Conservation (phyloP, 2,797 vertebrate genomes). For the Microctenopoma steveboyesi region DNA sequence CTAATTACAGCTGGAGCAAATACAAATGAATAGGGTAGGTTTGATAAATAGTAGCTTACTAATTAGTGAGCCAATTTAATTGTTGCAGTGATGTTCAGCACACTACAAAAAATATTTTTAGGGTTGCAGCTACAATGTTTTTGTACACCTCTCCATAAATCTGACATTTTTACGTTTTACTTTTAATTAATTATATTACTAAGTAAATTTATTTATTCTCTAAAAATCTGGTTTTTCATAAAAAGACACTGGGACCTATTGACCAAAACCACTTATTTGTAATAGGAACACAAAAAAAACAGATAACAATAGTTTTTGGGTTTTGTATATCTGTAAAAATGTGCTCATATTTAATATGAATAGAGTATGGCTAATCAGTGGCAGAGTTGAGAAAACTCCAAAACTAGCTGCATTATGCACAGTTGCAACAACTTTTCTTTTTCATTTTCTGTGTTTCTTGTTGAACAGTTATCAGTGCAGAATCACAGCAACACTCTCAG, state of each 20-base stretch:
- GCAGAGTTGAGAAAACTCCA: slow-evolving; percentile 1
- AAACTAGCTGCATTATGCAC: not conserved
- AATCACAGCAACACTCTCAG: slow-evolving; percentile 16
- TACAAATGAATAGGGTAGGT: not conserved
- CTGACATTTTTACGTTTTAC: too few relatives aligned
- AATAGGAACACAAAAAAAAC: not conserved
- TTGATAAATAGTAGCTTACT: not conserved
- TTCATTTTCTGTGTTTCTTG: not conserved
- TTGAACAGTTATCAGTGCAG: slow-evolving; percentile 15
- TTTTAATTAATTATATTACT: not conserved
- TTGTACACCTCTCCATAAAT: not conserved
- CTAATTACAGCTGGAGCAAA: slow-evolving; percentile 10
- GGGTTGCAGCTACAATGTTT: not conserved
- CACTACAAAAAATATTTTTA: not conserved
- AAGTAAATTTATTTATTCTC: not conserved
- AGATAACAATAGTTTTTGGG: not conserved
- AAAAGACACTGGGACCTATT: too few relatives aligned
- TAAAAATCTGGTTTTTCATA: too few relatives aligned
- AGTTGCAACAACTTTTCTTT: slow-evolving; percentile 12
- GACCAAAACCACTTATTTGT: not conserved
- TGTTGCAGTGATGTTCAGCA: not conserved
- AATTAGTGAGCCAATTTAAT: not conserved
- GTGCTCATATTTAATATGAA: slow-evolving; percentile 44
- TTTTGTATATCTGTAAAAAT: slow-evolving; percentile 11
- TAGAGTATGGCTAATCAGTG: slow-evolving; percentile 1